Evolutionary conservation across 2,797 vertebrate genomes (phyloP).

Genomic region (Petrocephalus schoutedeni): DNA sequence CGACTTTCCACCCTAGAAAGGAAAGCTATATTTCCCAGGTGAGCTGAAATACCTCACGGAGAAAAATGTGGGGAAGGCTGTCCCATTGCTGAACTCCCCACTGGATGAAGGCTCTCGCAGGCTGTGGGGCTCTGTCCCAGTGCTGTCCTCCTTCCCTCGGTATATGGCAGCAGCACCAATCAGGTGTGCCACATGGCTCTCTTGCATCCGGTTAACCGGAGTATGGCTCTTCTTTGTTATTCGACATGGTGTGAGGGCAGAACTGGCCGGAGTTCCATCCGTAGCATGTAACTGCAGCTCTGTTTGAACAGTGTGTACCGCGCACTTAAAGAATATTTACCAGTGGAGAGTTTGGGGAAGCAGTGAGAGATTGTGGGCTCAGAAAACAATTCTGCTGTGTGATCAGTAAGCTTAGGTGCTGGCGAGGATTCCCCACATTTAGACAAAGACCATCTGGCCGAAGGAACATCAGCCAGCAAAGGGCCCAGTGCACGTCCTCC

Average conservation of each 20-base stretch:
- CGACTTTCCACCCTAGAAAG: background rate
- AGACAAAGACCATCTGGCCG: constrained; percentile 39
- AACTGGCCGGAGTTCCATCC: background rate
- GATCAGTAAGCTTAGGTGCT: constrained; percentile 32
- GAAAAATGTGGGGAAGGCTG: background rate
- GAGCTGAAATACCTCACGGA: background rate
- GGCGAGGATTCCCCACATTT: constrained; percentile 31
- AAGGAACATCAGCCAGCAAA: constrained; percentile 31
- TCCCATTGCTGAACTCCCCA: background rate
- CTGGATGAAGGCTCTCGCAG: background rate
- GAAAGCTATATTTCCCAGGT: background rate
- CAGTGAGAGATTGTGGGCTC: constrained; percentile 22
- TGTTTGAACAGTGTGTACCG: background rate
- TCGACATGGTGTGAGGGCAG: background rate
- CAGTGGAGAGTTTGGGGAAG: constrained; percentile 7
- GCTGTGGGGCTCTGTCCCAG: background rate
- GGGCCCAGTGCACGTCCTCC: constrained; percentile 44
- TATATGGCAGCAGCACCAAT: background rate
- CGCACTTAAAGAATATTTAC: constrained; percentile 12
- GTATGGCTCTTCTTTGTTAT: background rate
- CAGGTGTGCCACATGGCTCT: background rate
- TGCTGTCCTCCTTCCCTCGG: background rate
- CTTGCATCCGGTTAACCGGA: background rate
- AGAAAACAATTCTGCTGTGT: constrained; percentile 23
- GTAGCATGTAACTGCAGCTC: background rate